Percentiles rank a stretch among this genome's conserved stretches.
These are phyloP conservation scores for Archaeoteleia sp. DNA, from an alignment of 2,888 invertebrate species.

Conservation along the genomic window DNA sequence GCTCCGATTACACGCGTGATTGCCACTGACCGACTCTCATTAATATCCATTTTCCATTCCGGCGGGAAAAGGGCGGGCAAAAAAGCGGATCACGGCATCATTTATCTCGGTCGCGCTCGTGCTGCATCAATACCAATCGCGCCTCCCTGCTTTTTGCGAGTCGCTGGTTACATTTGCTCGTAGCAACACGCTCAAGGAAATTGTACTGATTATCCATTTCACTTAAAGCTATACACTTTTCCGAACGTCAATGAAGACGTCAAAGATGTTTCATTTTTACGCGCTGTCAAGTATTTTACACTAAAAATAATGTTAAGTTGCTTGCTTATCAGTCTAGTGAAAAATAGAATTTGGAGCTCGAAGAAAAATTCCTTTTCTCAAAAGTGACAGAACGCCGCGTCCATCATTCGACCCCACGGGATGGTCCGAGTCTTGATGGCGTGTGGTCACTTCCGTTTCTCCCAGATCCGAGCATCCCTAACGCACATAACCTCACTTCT, in stretches of 20 bases:
- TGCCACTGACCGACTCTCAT: constrained; percentile 56
- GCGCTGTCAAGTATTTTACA: too few species aligned
- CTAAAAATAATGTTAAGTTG: too few species aligned
- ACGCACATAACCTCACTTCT: constrained; percentile 60
- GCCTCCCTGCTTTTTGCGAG: constrained; percentile 52
- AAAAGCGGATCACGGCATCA: constrained; percentile 61
- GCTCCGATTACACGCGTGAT: constrained; percentile 49
- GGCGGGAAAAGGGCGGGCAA: constrained; percentile 55
- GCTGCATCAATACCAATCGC: constrained; percentile 70
- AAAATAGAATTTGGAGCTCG: too few species aligned
- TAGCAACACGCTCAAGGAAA: constrained; percentile 12
- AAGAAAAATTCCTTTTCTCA: constrained; percentile 23
- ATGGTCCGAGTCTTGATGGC: constrained; percentile 43
- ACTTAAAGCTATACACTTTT: constrained; percentile 4
- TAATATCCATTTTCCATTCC: constrained; percentile 71
- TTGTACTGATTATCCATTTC: constrained; percentile 29
- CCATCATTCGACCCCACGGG: constrained; percentile 62
- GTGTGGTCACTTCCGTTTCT: constrained; percentile 70
- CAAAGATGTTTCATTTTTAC: too few species aligned
- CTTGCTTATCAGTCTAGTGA: too few species aligned
- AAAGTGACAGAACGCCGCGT: constrained; percentile 56
- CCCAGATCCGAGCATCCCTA: constrained; percentile 63
- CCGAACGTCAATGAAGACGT: not conserved
- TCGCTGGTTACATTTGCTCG: constrained; percentile 31
- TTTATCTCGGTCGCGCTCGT: constrained; percentile 65